These are phyloP conservation scores for Oryzias curvinotus DNA, from an alignment of 2,113 vertebrate genomes.

Conservation along the genomic window DNA sequence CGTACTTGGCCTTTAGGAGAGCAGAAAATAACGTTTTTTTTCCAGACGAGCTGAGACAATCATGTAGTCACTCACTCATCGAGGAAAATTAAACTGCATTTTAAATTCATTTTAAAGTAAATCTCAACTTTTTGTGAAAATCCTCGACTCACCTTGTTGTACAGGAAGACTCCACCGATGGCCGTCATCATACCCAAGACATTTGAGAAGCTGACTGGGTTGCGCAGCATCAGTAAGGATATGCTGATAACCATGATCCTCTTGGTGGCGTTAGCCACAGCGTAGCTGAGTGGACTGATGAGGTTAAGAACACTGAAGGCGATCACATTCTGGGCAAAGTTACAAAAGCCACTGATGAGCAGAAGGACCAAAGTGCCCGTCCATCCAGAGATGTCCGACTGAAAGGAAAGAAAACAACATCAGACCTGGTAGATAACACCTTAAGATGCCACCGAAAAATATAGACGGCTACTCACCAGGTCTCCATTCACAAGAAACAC, in stretches of 20 bases:
- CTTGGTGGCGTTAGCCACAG: conserved; percentile 96
- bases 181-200: conserved; percentile 96
- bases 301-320: conserved; percentile 96
- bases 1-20: conserved; percentile 83
- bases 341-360: conserved; percentile 94
- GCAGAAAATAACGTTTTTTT: neutral
- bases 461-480: conserved; percentile 79
- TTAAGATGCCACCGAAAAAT: too few species aligned
- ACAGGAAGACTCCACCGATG: conserved; percentile 93
- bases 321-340: conserved; percentile 97
- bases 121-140: too few species aligned
- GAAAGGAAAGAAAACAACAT: neutral
- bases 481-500: conserved; percentile 91
- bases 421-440: neutral
- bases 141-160: conserved; percentile 86
- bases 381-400: conserved; percentile 84
- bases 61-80: too few species aligned
- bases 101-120: neutral
- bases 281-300: conserved; percentile 95
- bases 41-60: neutral
- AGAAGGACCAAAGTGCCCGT: conserved; percentile 88
- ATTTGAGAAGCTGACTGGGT: conserved; percentile 89
- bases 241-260: conserved; percentile 97
- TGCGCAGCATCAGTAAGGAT: conserved; percentile 93
- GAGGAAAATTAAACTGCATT: too few species aligned